phyloP scores from a whole-genome alignment of 2,888 invertebrate genomes.

The Zaprionus obscuricornis region DNA sequence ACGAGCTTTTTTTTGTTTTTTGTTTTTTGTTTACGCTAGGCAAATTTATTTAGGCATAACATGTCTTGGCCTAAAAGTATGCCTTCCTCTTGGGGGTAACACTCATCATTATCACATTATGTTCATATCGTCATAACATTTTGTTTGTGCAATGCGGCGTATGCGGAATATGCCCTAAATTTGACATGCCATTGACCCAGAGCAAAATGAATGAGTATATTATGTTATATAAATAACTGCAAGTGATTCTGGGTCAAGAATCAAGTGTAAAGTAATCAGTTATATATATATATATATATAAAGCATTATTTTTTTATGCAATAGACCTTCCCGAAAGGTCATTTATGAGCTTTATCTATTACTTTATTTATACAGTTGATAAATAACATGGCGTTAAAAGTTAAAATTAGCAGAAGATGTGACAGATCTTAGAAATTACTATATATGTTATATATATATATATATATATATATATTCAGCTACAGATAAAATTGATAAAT shows the following conservation, averaged over 20 bases:
- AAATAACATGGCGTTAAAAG: no score
- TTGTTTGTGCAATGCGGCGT: slow-evolving; percentile 35
- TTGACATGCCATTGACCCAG: slow-evolving; percentile 34
- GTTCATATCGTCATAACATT: not conserved
- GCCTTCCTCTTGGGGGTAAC: slow-evolving; percentile 33
- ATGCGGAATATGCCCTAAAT: slow-evolving; percentile 28
- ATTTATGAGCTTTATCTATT: no score
- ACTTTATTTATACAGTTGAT: no score
- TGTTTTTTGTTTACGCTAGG: slow-evolving; percentile 36
- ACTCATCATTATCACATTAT: not conserved
- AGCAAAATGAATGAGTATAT: no score
- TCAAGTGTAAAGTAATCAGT: not conserved
- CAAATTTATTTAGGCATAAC: slow-evolving; percentile 57
- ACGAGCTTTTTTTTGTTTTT: not conserved
- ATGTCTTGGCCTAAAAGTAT: slow-evolving; percentile 72
- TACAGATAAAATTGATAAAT: no score
- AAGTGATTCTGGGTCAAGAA: slow-evolving; percentile 7
- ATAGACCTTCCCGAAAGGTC: no score
- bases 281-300: no score
- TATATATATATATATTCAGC: no score
- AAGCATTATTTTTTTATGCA: no score
- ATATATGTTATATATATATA: no score
- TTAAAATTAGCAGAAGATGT: no score
- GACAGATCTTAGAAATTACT: no score
- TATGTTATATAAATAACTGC: not conserved